Conservation (phyloP, 2,888 invertebrate genomes). For the Drosophila austrosaltans region DNA sequence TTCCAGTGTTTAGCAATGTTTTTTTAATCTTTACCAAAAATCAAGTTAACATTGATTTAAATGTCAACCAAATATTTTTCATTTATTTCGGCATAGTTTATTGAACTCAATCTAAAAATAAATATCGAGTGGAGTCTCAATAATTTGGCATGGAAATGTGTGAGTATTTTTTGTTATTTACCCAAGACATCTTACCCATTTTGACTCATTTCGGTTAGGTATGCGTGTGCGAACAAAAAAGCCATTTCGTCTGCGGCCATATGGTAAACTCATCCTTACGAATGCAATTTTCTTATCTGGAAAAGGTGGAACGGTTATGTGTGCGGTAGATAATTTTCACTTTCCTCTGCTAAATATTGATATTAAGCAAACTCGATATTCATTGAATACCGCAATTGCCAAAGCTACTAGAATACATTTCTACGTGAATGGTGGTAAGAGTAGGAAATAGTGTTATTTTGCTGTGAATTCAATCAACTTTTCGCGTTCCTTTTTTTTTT, state of each 20-base stretch:
- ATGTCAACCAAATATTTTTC: slow-evolving; percentile 8
- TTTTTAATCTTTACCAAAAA: not conserved
- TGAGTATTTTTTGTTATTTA: not conserved
- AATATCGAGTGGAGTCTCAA: not conserved
- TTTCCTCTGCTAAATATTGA: not conserved
- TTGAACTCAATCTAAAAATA: slow-evolving; percentile 14
- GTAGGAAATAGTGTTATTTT: not conserved
- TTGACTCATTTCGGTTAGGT: not conserved
- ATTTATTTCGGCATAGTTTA: slow-evolving; percentile 1
- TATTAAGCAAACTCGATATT: not conserved
- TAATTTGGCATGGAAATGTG: not conserved
- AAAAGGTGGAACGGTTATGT: not conserved
- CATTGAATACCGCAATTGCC: not conserved
- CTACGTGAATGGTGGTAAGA: not conserved
- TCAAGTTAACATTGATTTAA: slow-evolving; percentile 22
- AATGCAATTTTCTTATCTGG: slow-evolving; percentile 7
- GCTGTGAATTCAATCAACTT: not conserved
- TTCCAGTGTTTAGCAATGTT: no score
- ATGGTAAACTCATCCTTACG: not conserved
- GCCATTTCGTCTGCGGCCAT: not conserved
- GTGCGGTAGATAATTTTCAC: not conserved
- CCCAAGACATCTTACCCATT: not conserved
- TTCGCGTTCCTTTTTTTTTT: not conserved
- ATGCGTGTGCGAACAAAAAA: not conserved
- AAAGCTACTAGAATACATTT: slow-evolving; percentile 5